Evolutionary conservation across 2,113 vertebrate species (phyloP).

Genomic region (Nesoenas mayeri): DNA sequence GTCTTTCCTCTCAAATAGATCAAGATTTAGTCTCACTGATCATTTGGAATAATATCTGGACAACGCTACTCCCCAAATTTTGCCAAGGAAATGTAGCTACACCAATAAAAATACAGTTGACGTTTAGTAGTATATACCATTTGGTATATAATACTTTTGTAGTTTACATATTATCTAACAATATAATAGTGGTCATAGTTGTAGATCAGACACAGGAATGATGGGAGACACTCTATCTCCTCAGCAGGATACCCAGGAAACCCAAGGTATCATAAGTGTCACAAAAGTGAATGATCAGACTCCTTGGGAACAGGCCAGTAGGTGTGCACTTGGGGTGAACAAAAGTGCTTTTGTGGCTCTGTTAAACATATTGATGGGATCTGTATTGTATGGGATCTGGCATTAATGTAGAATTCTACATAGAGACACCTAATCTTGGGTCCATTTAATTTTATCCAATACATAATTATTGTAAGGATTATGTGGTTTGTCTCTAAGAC

Average conservation of each 20-base stretch:
- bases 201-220: not conserved
- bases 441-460: not conserved
- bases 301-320: not conserved
- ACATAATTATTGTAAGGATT: not conserved
- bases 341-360: not conserved
- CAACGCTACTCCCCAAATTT: not conserved
- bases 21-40: not conserved
- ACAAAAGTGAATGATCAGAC: not conserved
- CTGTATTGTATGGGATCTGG: not conserved
- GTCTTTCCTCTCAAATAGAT: not conserved
- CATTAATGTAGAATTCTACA: not conserved
- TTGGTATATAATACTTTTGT: not conserved
- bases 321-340: not conserved
- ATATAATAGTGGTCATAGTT: not conserved
- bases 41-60: not conserved
- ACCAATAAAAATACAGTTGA: not conserved
- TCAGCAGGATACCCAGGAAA: not conserved
- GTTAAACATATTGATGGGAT: not conserved
- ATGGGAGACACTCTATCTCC: not conserved
- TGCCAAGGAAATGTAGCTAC: not conserved
- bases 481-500: not conserved
- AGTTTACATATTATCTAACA: not conserved
- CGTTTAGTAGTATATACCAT: accelerated
- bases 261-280: too few species aligned
- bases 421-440: accelerated